Conservation (phyloP, 2,113 vertebrate species). For the Rafetus swinhoei region DNA sequence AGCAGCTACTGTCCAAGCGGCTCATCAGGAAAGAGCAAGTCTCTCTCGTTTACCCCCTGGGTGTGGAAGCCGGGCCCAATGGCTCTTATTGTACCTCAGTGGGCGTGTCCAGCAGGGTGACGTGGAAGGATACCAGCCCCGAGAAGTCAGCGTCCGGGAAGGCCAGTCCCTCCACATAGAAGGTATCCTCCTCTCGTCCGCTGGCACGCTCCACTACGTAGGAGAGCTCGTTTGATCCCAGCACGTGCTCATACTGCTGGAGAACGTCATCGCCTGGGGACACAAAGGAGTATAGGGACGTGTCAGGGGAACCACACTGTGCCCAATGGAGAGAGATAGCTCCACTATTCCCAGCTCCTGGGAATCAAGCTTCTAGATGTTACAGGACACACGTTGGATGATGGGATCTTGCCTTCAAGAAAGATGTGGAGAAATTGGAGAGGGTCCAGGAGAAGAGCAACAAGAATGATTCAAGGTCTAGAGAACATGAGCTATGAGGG, state of each 20-base stretch:
- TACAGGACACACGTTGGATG: no score
- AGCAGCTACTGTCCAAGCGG: no score
- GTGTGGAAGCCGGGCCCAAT: background rate
- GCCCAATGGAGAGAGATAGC: background rate
- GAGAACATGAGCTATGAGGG: no score
- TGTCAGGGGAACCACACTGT: background rate
- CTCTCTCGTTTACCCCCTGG: background rate
- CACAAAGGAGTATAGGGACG: fast-evolving
- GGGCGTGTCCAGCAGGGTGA: constrained; percentile 85
- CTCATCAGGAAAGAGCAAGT: background rate
- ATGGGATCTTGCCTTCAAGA: no score
- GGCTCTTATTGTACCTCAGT: constrained; percentile 53
- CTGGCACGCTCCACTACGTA: constrained; percentile 56
- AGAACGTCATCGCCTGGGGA: background rate
- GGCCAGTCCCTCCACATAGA: constrained; percentile 89
- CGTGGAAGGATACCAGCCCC: constrained; percentile 83
- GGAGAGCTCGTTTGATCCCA: constrained; percentile 61
- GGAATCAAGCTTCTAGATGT: background rate
- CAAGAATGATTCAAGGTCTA: no score
- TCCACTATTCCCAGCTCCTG: background rate
- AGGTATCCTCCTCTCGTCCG: constrained; percentile 60
- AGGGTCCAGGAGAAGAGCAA: no score
- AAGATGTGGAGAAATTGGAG: no score
- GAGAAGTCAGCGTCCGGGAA: constrained; percentile 86
- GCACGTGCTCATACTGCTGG: constrained; percentile 38